phyloP scores from a whole-genome alignment of 2,888 invertebrate genomes.

The Orthosia incerta region DNA sequence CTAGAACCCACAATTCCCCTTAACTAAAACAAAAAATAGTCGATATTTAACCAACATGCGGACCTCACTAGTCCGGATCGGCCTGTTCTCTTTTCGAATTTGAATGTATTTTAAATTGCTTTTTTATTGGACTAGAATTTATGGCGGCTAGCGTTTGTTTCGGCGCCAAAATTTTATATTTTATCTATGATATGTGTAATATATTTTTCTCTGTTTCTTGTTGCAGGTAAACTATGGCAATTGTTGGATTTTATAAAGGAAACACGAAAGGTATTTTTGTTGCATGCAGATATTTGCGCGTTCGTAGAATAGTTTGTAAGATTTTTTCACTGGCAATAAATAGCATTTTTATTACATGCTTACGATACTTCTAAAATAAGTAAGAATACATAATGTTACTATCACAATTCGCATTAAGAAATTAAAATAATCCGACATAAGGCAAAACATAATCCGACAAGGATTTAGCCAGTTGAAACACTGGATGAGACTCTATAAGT shows the following conservation, averaged over 20 bases:
- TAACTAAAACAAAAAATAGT: constrained; percentile 63
- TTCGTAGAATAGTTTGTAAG: constrained; percentile 18
- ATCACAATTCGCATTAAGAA: constrained; percentile 2
- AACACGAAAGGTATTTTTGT: constrained; percentile 61
- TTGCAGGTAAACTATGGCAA: constrained; percentile 65
- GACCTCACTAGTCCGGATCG: constrained; percentile 71
- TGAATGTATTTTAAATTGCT: constrained; percentile 88
- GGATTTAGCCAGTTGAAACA: background rate
- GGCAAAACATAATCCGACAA: constrained; percentile 4
- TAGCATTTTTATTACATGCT: constrained; percentile 38
- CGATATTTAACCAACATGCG: constrained; percentile 55
- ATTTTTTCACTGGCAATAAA: constrained; percentile 25
- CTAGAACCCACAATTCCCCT: constrained; percentile 69
- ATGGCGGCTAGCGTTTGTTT: constrained; percentile 82
- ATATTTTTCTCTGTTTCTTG: constrained; percentile 67
- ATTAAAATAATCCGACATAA: constrained; percentile 5
- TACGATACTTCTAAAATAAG: constrained; percentile 10
- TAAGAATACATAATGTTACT: background rate
- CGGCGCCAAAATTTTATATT: constrained; percentile 83
- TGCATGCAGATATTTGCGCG: constrained; percentile 57
- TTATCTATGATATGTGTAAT: constrained; percentile 72
- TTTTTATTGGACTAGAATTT: constrained; percentile 89
- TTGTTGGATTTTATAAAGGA: constrained; percentile 39
- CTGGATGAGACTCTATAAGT: background rate
- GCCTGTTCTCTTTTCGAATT: constrained; percentile 83